Evolutionary conservation across 2,113 vertebrate genomes (phyloP), one percentile per base, ranked within the genome.

Genomic region (Pipa parva): DNA sequence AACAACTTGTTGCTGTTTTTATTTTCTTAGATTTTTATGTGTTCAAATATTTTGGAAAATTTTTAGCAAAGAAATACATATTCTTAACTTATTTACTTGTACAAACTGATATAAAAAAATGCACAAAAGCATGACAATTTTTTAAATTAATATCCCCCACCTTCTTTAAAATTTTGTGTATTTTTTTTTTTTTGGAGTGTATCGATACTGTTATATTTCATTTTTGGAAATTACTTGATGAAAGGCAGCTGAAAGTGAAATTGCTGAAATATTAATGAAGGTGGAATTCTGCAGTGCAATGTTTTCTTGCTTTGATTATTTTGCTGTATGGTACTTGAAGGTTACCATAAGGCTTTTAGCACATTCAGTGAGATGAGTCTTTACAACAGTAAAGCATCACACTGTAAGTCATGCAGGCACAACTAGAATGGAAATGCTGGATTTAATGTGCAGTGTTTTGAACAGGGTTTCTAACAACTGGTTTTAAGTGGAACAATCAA

Each of bases 1-100:
- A 87, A 66, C 71, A 83, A 83, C 80, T 87, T 88, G 83, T 87
- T 91, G 85, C 92, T 93, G 72, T 74, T 93, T 89, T 91, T 79
- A 61, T 71, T 82, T 95, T 92, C 88, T 88, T 92, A 73, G 77
- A 89, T 92, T 97, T 97, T 89, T 95, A 97, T 90, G 92, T 93
- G 82, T 93, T 91, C 77, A 88, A 89, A 87, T 86, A 92, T 92
- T 97, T 95, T 92, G 91, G 90, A 93, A 96, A 87, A 74, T 87
- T 97, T 97, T 94, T 93, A 95, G 90, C 84, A 91, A 91, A 79
- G 89, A 91, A 77, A 85, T 81, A 80, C 78, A 86, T 85, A 80
- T 90, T 86, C 79, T 78, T 85, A 86, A 82, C 78, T 93, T 89
- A 90, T 92, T 92, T 92, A 91, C 86, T 80, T 85, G 87, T 85